Conservation (phyloP, 1,140 invertebrate species). For the Phymorhynchus buccinoides region DNA sequence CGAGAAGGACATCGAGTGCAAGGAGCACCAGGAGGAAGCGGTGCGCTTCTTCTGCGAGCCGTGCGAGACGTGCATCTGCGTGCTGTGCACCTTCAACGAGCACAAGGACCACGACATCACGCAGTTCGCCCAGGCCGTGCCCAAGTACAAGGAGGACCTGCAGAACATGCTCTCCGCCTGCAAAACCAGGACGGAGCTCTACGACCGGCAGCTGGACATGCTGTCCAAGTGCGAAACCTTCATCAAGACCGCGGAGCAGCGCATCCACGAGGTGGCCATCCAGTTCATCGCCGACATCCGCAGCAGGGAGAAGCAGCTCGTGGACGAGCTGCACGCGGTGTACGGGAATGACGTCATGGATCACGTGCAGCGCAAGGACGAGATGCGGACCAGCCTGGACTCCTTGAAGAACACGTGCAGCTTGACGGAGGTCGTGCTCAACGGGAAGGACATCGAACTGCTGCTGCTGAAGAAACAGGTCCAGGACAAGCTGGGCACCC, state of each 20-base stretch:
- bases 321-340: conserved; percentile 70
- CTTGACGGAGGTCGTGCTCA: conserved; percentile 72
- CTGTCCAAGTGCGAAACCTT: conserved; percentile 66
- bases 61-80: conserved; percentile 73
- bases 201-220: conserved; percentile 66
- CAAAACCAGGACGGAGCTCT: conserved; percentile 68
- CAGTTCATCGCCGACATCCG: conserved; percentile 71
- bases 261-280: conserved; percentile 69
- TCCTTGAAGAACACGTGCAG: conserved; percentile 73
- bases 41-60: conserved; percentile 74
- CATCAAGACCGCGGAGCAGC: conserved; percentile 70
- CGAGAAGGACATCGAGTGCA: conserved; percentile 75
- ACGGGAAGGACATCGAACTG: conserved; percentile 74
- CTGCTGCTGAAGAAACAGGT: conserved; percentile 74
- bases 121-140: conserved; percentile 71
- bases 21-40: conserved; percentile 73
- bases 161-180: conserved; percentile 66
- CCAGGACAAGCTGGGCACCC: conserved; percentile 71
- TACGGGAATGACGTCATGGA: conserved; percentile 73
- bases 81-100: conserved; percentile 74
- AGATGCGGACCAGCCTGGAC: conserved; percentile 71
- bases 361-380: conserved; percentile 66
- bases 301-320: conserved; percentile 69
- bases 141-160: conserved; percentile 72
- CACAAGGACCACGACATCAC: conserved; percentile 74